Evolutionary conservation across 2,113 vertebrate genomes (phyloP).

Genomic region (Muntiacus reevesi): DNA sequence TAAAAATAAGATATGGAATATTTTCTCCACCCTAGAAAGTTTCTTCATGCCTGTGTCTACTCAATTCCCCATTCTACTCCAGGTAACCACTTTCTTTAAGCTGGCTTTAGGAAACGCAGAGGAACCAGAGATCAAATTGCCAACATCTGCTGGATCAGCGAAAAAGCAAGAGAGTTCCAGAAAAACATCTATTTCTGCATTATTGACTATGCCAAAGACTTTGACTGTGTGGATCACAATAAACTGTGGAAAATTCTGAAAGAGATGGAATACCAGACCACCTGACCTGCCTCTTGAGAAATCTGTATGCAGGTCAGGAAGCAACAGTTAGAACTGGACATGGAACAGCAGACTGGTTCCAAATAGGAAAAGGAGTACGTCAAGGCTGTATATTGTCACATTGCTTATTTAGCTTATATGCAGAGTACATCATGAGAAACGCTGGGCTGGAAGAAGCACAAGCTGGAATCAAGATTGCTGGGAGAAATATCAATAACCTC

Average conservation of each 20-base stretch:
- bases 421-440: neutral
- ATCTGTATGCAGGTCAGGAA: neutral
- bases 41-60: neutral
- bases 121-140: neutral
- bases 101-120: neutral
- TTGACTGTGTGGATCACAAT: neutral
- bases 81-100: neutral
- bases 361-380: neutral
- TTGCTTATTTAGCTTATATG: neutral
- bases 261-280: neutral
- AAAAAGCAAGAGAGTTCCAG: neutral
- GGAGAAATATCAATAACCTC: neutral
- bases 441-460: neutral
- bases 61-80: neutral
- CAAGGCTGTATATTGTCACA: neutral
- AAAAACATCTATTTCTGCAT: neutral
- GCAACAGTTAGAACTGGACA: neutral
- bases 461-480: neutral
- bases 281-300: neutral
- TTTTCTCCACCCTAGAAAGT: neutral
- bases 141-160: neutral
- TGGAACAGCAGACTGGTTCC: neutral
- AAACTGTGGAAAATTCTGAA: neutral
- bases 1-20: neutral
- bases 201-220: neutral